These are phyloP conservation scores for Patella ulyssiponensis DNA, from an alignment of 2,888 invertebrate species.

Conservation along the genomic window DNA sequence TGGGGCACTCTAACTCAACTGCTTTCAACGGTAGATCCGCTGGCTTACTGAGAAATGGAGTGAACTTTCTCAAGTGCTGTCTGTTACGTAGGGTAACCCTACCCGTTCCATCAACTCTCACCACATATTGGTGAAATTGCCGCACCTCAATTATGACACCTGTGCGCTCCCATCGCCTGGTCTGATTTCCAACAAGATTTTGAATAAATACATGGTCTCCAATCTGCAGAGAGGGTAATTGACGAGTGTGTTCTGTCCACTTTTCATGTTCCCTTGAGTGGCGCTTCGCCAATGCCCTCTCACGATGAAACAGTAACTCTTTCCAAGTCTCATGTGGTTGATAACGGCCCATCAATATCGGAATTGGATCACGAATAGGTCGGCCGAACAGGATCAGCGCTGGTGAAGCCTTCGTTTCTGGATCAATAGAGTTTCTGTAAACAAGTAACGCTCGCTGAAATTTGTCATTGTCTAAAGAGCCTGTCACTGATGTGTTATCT, in stretches of 20 bases:
- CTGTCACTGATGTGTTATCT: constrained; percentile 34
- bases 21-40: constrained; percentile 37
- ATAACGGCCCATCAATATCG: constrained; percentile 35
- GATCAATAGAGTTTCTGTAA: constrained; percentile 39
- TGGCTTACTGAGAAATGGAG: constrained; percentile 11
- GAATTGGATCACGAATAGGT: constrained; percentile 38
- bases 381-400: constrained; percentile 42
- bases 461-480: constrained; percentile 33
- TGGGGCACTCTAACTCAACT: constrained; percentile 29
- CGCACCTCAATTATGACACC: constrained; percentile 33
- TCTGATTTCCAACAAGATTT: constrained; percentile 33
- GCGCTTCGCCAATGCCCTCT: too few species aligned
- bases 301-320: too few species aligned
- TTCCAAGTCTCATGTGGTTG: constrained; percentile 33
- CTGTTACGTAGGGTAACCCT: constrained; percentile 37
- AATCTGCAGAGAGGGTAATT: constrained; percentile 32
- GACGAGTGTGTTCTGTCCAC: too few species aligned
- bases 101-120: constrained; percentile 40
- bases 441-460: constrained; percentile 40
- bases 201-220: constrained; percentile 41
- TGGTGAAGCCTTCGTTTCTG: constrained; percentile 42
- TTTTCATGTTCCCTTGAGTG: too few species aligned
- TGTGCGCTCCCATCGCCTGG: constrained; percentile 37
- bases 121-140: constrained; percentile 40
- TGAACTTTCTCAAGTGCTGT: constrained; percentile 35